These are phyloP conservation scores for Sylvilagus floridanus DNA, from an alignment of 2,797 vertebrate genomes.

Conservation along the genomic window DNA sequence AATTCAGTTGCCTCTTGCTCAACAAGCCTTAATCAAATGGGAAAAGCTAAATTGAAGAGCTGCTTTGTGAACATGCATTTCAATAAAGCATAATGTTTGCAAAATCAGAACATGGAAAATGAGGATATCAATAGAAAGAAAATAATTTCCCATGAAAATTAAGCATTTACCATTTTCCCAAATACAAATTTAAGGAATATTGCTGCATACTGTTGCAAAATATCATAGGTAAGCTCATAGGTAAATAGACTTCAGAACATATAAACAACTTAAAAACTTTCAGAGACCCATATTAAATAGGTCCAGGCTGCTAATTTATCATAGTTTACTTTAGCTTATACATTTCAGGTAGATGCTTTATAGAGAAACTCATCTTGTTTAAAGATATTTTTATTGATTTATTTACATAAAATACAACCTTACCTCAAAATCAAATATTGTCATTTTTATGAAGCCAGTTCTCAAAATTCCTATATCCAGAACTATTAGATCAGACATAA, in stretches of 20 bases:
- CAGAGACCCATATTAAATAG: background rate
- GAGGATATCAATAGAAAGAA: conserved; percentile 63
- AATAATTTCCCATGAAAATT: conserved; percentile 74
- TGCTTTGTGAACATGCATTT: conserved; percentile 73
- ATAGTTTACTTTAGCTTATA: conserved; percentile 18
- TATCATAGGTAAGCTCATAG: conserved; percentile 2
- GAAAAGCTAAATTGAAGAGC: conserved; percentile 76
- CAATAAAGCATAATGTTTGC: conserved; percentile 76
- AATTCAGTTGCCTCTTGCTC: conserved; percentile 65
- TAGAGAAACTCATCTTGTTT: background rate
- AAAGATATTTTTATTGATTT: background rate
- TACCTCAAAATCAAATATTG: background rate
- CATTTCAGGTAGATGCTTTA: background rate
- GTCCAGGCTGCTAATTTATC: background rate
- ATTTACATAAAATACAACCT: background rate
- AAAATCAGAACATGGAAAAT: conserved; percentile 70
- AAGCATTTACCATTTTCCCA: conserved; percentile 69
- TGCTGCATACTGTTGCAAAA: conserved; percentile 3
- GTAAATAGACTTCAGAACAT: conserved; percentile 47
- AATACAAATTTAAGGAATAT: conserved; percentile 66
- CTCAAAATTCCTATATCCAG: background rate
- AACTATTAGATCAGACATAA: background rate
- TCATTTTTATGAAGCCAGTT: background rate
- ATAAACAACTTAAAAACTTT: conserved; percentile 3
- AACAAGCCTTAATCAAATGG: conserved; percentile 77